Percentiles rank a stretch among this genome's conserved stretches.
These are phyloP conservation scores for Calypte anna DNA, from an alignment of 2,113 vertebrate species.

Conservation along the genomic window DNA sequence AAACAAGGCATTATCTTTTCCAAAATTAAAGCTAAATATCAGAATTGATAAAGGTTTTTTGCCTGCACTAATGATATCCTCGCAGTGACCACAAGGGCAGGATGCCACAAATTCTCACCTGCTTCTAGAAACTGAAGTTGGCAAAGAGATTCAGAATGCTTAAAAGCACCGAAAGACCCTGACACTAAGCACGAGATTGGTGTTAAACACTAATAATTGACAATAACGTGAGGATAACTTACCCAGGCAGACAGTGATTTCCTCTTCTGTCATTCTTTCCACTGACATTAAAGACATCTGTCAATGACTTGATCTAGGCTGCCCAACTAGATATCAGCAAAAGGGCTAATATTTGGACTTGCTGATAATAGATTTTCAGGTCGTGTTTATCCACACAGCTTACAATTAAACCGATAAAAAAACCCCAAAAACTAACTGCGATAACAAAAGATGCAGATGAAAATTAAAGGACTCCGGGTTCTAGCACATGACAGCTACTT, in stretches of 20 bases:
- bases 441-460: neutral
- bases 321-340: neutral
- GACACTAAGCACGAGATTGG: neutral
- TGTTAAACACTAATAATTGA: neutral
- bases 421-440: neutral
- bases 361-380: neutral
- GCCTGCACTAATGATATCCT: neutral
- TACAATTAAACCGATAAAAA: neutral
- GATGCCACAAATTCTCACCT: neutral
- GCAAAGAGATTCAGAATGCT: neutral
- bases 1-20: neutral
- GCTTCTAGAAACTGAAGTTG: neutral
- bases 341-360: neutral
- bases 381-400: neutral
- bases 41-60: neutral
- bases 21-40: neutral
- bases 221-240: conserved; percentile 8
- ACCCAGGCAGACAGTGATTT: conserved; percentile 32
- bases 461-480: neutral
- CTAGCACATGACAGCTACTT: neutral
- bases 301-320: neutral
- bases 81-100: neutral
- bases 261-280: conserved; percentile 33
- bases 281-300: conserved; percentile 33
- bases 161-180: neutral